Evolutionary conservation across 2,113 vertebrate species (phyloP).

Genomic region (Oreochromis niloticus): DNA sequence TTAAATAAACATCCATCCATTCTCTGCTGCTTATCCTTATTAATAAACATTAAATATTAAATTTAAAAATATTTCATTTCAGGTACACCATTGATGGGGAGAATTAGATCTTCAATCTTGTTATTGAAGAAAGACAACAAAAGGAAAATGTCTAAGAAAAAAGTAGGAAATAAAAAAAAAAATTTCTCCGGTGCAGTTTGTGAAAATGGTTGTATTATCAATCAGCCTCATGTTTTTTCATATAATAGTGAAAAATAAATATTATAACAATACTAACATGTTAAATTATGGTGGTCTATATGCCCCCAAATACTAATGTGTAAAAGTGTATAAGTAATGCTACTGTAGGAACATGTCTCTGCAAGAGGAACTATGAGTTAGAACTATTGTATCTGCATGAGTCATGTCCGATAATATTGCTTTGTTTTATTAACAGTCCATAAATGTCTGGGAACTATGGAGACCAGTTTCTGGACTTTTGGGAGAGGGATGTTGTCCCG

Average conservation of each 20-base stretch:
- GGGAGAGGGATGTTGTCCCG: not conserved
- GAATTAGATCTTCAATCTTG: too few species aligned
- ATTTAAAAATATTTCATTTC: not conserved
- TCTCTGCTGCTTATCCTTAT: not conserved
- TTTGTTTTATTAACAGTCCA: not conserved
- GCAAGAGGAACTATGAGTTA: not conserved
- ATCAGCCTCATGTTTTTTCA: not conserved
- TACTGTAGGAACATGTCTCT: not conserved
- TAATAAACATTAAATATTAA: too few species aligned
- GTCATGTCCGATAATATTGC: not conserved
- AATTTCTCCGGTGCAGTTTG: not conserved
- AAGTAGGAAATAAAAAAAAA: too few species aligned
- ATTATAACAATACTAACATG: not conserved
- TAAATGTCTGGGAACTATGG: not conserved
- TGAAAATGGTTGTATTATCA: not conserved
- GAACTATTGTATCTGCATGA: not conserved
- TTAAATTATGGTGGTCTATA: not conserved
- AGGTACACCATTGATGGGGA: not conserved
- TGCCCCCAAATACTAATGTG: not conserved
- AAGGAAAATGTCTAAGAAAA: too few species aligned
- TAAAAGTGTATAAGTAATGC: not conserved
- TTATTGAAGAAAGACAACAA: too few species aligned
- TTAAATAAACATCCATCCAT: too few species aligned
- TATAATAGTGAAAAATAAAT: not conserved
- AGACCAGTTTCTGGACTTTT: not conserved